Evolutionary conservation across 92 coral and sea anemone genomes (phyloP), one percentile per base, ranked within the genome.

Genomic region (Pocillopora meandrina): DNA sequence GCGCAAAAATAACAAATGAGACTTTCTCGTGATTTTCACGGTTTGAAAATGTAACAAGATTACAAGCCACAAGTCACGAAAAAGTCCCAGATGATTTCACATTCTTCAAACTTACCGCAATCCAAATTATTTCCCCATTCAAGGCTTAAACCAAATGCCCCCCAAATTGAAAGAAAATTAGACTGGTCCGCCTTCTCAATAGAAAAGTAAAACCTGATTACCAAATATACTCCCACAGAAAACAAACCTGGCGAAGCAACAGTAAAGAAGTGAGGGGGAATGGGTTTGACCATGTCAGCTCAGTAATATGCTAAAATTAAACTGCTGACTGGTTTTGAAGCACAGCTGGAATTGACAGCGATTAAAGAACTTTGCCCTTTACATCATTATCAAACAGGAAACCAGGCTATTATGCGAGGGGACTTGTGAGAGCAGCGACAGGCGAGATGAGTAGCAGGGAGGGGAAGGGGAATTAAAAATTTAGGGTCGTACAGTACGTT

Each of bases 191-290:
- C 49, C 49, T 42, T 42, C 49, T 42, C 49, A 42, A 3, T 42
- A 42, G 49, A 42, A 3, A 26, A 26, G 19, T 2, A 69, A 17
- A 35, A 70, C 68, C 4, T 70, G 33, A 70, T 70, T 17, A 33
- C 56, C 74, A 70, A 12, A 36, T 42, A 70, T 33, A 70, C 33
- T 70, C 56, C 74, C 56, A 70, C 56, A 20, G 55, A 70, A 70
- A 16, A 49, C 56, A 36, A 15, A 55, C 74, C 55, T 7, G n/a
- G 56, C 33, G 56, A 70, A 70, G 20, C 74, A 20, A 70, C 74
- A 68, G 56, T 70, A 36, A 70, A 18, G 74, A 42, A 36, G 74
- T 14, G 8, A 55, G 33, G 9, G 55, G 20, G 5, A 36, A 21
- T 70, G 15, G 18, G 17, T 70, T 70, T 1, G 55, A 70, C 33